Conservation (phyloP, 2,888 invertebrate species). For the Zaprionus lineosus region DNA sequence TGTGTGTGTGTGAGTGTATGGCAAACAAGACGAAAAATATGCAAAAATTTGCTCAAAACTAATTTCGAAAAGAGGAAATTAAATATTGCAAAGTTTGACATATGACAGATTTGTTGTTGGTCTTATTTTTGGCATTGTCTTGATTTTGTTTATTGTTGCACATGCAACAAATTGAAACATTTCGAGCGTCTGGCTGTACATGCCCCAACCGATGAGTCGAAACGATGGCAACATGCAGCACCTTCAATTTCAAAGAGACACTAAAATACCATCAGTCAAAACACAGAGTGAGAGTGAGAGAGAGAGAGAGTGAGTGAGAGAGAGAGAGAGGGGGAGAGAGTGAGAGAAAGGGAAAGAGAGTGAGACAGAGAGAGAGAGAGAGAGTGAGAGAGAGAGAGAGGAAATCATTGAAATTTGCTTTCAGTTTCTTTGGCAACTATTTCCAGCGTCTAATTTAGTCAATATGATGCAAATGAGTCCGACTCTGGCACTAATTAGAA, state of each 20-base stretch:
- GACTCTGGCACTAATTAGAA: constrained; percentile 51
- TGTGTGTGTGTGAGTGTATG: constrained; percentile 14
- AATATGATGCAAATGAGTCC: constrained; percentile 75
- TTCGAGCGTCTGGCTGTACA: constrained; percentile 33
- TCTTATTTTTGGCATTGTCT: constrained; percentile 44
- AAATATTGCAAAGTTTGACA: constrained; percentile 77
- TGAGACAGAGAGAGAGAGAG: no score
- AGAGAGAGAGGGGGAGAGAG: no score
- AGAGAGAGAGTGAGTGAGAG: no score
- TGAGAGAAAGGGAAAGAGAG: no score
- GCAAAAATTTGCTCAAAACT: constrained; percentile 61
- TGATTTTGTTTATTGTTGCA: constrained; percentile 63
- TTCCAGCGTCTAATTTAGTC: constrained; percentile 70
- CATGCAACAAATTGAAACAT: constrained; percentile 63
- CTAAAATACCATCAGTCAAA: no score
- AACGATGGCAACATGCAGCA: constrained; percentile 39
- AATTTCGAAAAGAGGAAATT: constrained; percentile 77
- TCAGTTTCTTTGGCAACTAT: constrained; percentile 45
- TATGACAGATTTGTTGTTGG: constrained; percentile 69
- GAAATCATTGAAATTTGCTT: constrained; percentile 6
- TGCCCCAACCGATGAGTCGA: constrained; percentile 10
- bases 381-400: no score
- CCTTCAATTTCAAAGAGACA: constrained; percentile 47
- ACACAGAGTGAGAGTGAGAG: no score
- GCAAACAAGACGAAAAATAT: constrained; percentile 35